A percentile compares a stretch with the other conserved stretches of the same genome.
Conservation (phyloP, 37 sponge, comb jelly and placozoan genomes). For the Axinella damicornis region DNA sequence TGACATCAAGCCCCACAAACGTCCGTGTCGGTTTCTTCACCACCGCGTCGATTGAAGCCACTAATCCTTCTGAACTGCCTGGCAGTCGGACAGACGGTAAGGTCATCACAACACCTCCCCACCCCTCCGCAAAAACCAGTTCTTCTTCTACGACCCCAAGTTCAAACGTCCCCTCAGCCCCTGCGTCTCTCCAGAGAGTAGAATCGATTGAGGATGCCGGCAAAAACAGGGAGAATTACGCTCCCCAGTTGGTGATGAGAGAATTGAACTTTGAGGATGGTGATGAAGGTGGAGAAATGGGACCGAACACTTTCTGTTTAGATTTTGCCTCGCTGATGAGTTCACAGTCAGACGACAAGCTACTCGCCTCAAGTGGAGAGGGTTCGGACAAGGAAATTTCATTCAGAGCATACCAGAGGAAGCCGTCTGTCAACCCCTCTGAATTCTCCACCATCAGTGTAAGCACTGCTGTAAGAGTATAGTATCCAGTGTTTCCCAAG, state of each 20-base stretch:
- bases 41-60: constrained; percentile 26
- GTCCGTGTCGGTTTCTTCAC: constrained; percentile 7
- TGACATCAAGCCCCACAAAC: background rate
- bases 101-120: constrained; percentile 76
- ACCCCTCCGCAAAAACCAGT: background rate
- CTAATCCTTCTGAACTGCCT: constrained; percentile 62
- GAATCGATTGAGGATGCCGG: constrained; percentile 57
- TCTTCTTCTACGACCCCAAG: too few relatives aligned
- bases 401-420: background rate
- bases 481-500: too few relatives aligned
- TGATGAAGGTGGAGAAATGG: background rate
- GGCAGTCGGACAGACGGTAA: constrained; percentile 8
- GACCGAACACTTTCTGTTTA: constrained; percentile 28
- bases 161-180: too few relatives aligned
- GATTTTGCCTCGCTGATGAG: constrained; percentile 21
- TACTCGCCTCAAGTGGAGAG: too few relatives aligned
- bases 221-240: constrained; percentile 36
- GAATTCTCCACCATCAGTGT: constrained; percentile 48
- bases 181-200: background rate
- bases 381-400: too few relatives aligned
- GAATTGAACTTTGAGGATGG: background rate
- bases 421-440: background rate
- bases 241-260: background rate
- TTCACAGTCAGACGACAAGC: background rate
- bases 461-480: constrained; percentile 11